Evolutionary conservation across 1,140 invertebrate genomes (phyloP), one percentile per base, ranked within the genome.

Genomic region (Adelges cooleyi): DNA sequence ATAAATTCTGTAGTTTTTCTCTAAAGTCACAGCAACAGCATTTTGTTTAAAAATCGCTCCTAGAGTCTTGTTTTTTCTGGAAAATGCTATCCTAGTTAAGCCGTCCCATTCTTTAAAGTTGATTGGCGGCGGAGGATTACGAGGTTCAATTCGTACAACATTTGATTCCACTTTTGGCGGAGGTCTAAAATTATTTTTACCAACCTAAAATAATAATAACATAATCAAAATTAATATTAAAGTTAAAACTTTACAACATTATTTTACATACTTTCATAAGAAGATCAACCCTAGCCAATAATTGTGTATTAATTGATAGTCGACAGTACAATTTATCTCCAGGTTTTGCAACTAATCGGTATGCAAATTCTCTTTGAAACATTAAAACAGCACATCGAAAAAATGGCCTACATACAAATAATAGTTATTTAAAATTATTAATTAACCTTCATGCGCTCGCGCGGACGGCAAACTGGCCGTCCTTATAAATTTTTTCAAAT

Each of bases 281-380:
- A 79, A 96, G 87, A 75, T 98, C 92, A 20, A 99, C 94, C 72
- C 90, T 80, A 8, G 96, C 90, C 67, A 99, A 77, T 10, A 99
- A 77, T 72, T 99, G 96, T 51, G 93, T 96, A 74, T 98, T 99
- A 36, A 98, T 86, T 62, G 95, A 97, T 18, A 99, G 77, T 65
- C 97, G 82, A 77, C 95, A 98, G 72, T 97, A 99, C 2, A 97
- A 77, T 80, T 99, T 99, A 70, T 98, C 94, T 11, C 95, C 96
- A 27, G 96, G 92, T 76, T 94, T 91, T 1, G 97, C 97, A 10
- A 97, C 91, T 65, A 99, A 78, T 74, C 97, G 80, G 72, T 98
- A 89, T 15, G 96, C 96, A 81, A 99, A 99, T 80, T 99, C 97
- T 74, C 89, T 81, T 79, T 99, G 97, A 74, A 99, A 97, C 96